Base-by-base conservation (phyloP, 2,113 vertebrate genomes). In the Oostethus manadensis region DNA sequence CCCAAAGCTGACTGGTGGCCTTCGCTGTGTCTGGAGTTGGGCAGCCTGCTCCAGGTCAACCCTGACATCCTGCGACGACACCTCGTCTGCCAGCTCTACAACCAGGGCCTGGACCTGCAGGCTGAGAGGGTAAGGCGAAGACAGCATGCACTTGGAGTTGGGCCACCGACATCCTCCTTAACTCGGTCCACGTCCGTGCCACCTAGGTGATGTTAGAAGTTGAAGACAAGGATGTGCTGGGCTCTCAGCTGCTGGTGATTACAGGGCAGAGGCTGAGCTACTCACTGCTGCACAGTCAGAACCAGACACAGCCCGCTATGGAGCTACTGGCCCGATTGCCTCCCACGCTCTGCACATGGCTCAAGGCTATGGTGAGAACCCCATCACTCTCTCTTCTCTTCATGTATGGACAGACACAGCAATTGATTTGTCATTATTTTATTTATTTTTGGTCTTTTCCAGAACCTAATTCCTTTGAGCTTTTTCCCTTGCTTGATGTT, bases 1-100 rank as follows among this genome's bases (percentile, higher is more conserved):
- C 87, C 88, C 20, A 86, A 79, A 51, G 92, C 92, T 0, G 88
- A 86, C 56, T 89, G 91, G 58, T 99, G 97, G 97, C 92, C 94
- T 10, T 84, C 77, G 6, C 77, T 96, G 44, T 93, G 93, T 51
- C 80, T 86, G 9, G 94, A 96, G 51, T 71, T 98, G 63, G 91
- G 91, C 55, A 85, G 89, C 23, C 88, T 93, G 70, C 93, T 98
- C 66, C 95, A 98, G 67, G 88, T 99, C 44, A 92, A 85, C 18
- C 91, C 93, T 2, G 97, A 99, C 73, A 77, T 92, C 10, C 76
- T 98, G 26, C 86, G 71, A 43, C 88, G 94, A 66, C 94, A 98
- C 79, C 90, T 98, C 0, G 94, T 97, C 38, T 93, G 91, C 58
- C 94, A 98, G 60, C 92, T 99, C 2, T 99, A 98, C 76, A 97